Conservation (phyloP, 2,888 invertebrate genomes). For the Bombylius major region DNA sequence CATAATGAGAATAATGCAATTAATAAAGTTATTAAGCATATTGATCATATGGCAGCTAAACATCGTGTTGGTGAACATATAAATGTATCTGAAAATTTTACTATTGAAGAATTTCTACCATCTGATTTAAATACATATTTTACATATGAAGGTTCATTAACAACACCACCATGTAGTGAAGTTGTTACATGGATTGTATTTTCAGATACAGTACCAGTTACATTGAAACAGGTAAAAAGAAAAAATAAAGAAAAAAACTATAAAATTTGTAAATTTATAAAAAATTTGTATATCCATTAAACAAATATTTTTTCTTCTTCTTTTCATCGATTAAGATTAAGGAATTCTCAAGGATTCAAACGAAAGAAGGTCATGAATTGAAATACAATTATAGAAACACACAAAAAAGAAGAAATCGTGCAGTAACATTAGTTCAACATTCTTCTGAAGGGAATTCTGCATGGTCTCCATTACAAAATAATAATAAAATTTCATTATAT, state of each 20-base stretch:
- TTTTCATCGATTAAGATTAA: conserved; percentile 23
- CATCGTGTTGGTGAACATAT: no score
- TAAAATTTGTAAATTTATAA: background rate
- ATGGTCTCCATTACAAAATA: no score
- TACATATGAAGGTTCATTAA: conserved; percentile 59
- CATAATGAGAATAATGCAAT: conserved; percentile 25
- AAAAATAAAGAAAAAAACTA: background rate
- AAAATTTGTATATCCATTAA: no score
- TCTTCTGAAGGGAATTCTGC: background rate
- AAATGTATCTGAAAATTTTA: background rate
- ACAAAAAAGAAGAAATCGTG: conserved; percentile 26
- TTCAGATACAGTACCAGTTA: conserved; percentile 41
- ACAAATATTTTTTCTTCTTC: conserved; percentile 12
- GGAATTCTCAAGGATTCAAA: conserved; percentile 33
- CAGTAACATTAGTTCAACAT: conserved; percentile 22
- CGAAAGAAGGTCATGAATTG: conserved; percentile 28
- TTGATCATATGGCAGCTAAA: background rate
- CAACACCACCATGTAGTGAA: conserved; percentile 61
- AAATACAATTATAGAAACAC: conserved; percentile 37
- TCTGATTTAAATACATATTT: conserved; percentile 30
- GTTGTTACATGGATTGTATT: conserved; percentile 62
- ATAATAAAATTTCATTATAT: no score
- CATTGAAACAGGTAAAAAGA: conserved; percentile 38
- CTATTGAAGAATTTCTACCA: background rate
- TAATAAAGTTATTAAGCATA: conserved; percentile 21